Base-by-base conservation (phyloP, 2,888 invertebrate genomes). In the Unio pictorum region DNA sequence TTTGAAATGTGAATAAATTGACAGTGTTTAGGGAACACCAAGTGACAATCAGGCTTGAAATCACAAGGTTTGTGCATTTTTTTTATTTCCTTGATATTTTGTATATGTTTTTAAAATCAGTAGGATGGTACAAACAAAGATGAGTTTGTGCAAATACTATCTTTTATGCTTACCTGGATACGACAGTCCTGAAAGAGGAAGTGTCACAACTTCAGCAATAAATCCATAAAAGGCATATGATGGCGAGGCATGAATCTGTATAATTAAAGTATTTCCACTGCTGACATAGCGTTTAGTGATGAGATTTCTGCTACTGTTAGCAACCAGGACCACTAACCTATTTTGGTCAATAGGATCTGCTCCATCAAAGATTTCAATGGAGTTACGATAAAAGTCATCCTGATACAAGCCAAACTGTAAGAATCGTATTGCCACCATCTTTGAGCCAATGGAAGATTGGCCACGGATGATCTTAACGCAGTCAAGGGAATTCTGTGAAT, bases 391-490 rank as follows among this genome's bases (percentile, higher is more conserved):
- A 95, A 89, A 89, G 58, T 86, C 85, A 68, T 90, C 89, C 64
- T 88, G 81, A 72, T 83, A 89, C 60, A 90, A 70, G 71, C 88
- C 88, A 61, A 90, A 74, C 75, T 89, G 89, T 6, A 89, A 80
- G 70, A 89, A 88, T 56, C 89, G 92, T 84, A 98, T 95, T 15
- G 97, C 97, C 83, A 98, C 93, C 20, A 95, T 95, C 87, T 97
- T 97, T 0, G 95, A 94, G 74, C 94, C 93, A 86, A 94, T 74
- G 45, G 66, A 95, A 72, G 94, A 93, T 4, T 57, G 57, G 74
- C 96, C 78, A 95, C 69, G 95, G 88, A 99, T 97, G 81, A 98
- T 96, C 90, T 99, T 99, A 0, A 99, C 95, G 88, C 99, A 99
- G 88, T 98, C 99, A 0, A 98, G 95, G 0, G 98, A 96, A 89